These are phyloP conservation scores for Galeruca laticollis DNA, from an alignment of 2,888 invertebrate species.

Conservation along the genomic window DNA sequence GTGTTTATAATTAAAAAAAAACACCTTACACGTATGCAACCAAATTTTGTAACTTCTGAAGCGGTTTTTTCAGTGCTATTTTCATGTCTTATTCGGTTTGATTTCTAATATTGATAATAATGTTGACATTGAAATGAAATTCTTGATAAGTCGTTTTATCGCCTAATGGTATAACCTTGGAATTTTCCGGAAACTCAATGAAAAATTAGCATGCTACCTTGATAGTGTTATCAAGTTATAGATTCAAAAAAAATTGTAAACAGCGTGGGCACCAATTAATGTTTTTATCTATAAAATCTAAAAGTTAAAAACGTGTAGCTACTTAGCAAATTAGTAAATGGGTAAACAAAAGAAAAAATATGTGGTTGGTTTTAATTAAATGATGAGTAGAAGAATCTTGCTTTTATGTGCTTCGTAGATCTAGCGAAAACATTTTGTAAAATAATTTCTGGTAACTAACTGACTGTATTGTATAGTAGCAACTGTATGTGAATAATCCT, in stretches of 20 bases:
- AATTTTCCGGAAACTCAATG: neutral
- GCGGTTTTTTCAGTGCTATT: constrained; percentile 10
- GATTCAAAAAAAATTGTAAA: neutral
- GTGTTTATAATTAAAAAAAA: constrained; percentile 20
- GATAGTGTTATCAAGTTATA: neutral
- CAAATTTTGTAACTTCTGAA: constrained; percentile 18
- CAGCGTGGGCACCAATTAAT: neutral
- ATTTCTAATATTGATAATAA: neutral
- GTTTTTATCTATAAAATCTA: too few species aligned
- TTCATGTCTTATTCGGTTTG: constrained; percentile 19
- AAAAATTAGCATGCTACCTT: neutral
- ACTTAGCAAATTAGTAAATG: too few species aligned
- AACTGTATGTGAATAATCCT: too few species aligned
- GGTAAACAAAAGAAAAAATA: too few species aligned
- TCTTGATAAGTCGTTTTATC: neutral
- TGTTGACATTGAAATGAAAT: neutral
- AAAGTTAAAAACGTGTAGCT: too few species aligned
- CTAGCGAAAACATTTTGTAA: too few species aligned
- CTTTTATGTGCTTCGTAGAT: too few species aligned
- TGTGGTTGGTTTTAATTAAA: too few species aligned
- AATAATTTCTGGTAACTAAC: too few species aligned
- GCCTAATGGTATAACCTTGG: neutral
- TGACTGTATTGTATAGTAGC: too few species aligned
- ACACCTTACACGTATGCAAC: constrained; percentile 20
- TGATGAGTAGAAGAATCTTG: too few species aligned